phyloP scores from a whole-genome alignment of 2,113 vertebrate species.

The Geococcyx californianus region DNA sequence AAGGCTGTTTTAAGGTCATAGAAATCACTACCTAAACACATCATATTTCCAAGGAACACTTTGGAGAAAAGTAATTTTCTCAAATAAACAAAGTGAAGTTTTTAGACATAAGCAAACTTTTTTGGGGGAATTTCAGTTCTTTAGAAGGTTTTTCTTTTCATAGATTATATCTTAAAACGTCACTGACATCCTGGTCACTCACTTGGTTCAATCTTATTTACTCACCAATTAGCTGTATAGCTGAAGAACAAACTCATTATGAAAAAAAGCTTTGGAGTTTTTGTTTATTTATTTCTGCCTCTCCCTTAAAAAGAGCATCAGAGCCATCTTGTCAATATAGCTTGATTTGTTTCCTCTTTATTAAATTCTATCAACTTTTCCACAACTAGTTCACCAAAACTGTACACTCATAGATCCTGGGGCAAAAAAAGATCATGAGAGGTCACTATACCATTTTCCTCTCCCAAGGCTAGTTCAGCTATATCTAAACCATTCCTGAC shows the following conservation, averaged over 20 bases:
- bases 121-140: background rate
- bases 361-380: background rate
- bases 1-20: slow-evolving; percentile 73
- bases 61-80: background rate
- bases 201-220: background rate
- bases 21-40: slow-evolving; percentile 49
- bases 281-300: background rate
- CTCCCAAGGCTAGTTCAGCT: background rate
- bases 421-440: background rate
- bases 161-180: background rate
- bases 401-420: background rate
- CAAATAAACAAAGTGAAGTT: background rate
- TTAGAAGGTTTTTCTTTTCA: slow-evolving; percentile 16
- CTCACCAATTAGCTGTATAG: background rate
- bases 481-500: background rate
- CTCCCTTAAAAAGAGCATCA: background rate
- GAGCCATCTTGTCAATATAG: background rate
- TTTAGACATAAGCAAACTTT: background rate
- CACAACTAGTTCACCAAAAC: background rate
- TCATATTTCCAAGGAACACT: background rate
- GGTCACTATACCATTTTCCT: background rate
- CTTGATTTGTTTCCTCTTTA: background rate
- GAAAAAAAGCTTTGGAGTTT: background rate
- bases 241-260: background rate
- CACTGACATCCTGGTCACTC: background rate